A percentile compares a stretch with the other conserved stretches of the same genome.
Conservation (phyloP, 2,888 invertebrate genomes). For the Drosophila neotestacea region DNA sequence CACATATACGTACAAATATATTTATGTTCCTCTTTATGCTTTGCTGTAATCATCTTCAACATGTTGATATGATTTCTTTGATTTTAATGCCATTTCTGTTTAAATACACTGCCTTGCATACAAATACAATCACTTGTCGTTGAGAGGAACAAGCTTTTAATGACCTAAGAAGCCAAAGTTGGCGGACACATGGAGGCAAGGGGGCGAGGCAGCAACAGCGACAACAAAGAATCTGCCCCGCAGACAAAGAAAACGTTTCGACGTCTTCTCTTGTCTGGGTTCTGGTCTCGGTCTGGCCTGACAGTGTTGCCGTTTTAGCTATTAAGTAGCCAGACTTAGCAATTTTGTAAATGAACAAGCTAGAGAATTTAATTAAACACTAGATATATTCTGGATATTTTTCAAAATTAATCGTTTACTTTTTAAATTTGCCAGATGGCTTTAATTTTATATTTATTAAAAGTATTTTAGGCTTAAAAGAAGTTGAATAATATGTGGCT, state of each 20-base stretch:
- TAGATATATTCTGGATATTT: too few relatives aligned
- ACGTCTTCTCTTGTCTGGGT: constrained; percentile 25
- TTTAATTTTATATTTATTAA: too few relatives aligned
- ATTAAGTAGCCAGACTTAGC: too few relatives aligned
- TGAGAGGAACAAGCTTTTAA: constrained; percentile 42
- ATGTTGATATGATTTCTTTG: constrained; percentile 55
- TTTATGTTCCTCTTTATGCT: constrained; percentile 9
- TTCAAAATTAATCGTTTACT: too few relatives aligned
- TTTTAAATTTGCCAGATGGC: too few relatives aligned
- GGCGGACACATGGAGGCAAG: constrained; percentile 38
- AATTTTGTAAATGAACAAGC: too few relatives aligned
- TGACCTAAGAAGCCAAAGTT: constrained; percentile 52
- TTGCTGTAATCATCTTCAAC: not conserved
- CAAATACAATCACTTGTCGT: constrained; percentile 45
- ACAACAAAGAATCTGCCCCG: constrained; percentile 51
- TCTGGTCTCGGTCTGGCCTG: constrained; percentile 54
- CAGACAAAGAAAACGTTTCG: constrained; percentile 51
- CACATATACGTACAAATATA: constrained; percentile 4
- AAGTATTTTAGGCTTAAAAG: too few relatives aligned
- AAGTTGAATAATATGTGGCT: too few relatives aligned
- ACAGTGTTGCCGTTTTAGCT: too few relatives aligned
- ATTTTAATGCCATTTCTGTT: constrained; percentile 33
- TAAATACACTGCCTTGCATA: constrained; percentile 10
- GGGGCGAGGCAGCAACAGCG: not conserved
- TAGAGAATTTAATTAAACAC: too few relatives aligned